A percentile compares a stretch with the other conserved stretches of the same genome.
phyloP scores from a whole-genome alignment of 1,140 invertebrate species.

The Macrocentrus cingulum region DNA sequence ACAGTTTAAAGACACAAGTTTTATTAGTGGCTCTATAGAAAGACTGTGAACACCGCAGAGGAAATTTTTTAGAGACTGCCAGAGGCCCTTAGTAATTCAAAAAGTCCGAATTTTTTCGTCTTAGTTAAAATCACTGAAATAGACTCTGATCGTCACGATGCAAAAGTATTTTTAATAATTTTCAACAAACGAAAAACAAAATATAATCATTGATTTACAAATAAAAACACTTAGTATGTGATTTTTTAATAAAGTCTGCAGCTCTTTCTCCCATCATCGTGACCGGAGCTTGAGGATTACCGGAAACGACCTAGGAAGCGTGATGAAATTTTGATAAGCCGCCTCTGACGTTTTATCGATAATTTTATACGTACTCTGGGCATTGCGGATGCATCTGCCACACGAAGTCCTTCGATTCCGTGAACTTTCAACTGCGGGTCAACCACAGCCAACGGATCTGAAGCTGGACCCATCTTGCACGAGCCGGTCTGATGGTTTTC shows the following conservation, averaged over 20 bases:
- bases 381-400: conserved; percentile 56
- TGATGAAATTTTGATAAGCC: not conserved
- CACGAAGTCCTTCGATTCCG: conserved; percentile 54
- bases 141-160: too few relatives aligned
- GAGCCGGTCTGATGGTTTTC: conserved; percentile 64
- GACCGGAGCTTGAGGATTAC: conserved; percentile 57
- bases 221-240: not conserved
- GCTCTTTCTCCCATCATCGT: conserved; percentile 65
- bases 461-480: conserved; percentile 62
- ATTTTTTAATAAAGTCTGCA: conserved; percentile 61
- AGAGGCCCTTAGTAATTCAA: too few relatives aligned
- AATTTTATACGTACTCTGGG: conserved; percentile 36
- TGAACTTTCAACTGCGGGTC: conserved; percentile 55
- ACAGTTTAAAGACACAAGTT: too few relatives aligned
- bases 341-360: not conserved
- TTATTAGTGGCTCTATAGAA: too few relatives aligned
- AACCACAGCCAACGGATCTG: conserved; percentile 56
- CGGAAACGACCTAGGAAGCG: conserved; percentile 45
- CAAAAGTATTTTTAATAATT: too few relatives aligned
- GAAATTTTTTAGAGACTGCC: too few relatives aligned
- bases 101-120: too few relatives aligned
- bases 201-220: too few relatives aligned
- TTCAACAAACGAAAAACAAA: too few relatives aligned
- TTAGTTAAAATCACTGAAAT: too few relatives aligned
- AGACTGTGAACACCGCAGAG: too few relatives aligned